Evolutionary conservation across 1,140 invertebrate species (phyloP).

Genomic region (Lepidotrigona ventralis): DNA sequence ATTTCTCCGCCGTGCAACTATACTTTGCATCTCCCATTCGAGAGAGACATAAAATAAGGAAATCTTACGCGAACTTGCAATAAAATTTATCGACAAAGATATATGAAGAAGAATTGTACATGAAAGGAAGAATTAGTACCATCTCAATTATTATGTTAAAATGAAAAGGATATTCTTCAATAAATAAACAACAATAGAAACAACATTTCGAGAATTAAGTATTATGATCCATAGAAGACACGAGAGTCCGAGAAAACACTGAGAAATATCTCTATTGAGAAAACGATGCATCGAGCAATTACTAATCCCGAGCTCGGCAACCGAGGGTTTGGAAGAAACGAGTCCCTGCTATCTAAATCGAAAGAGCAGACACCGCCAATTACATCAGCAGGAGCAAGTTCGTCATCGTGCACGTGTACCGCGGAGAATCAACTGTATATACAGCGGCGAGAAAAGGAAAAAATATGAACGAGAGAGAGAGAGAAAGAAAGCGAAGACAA

Average conservation of each 20-base stretch:
- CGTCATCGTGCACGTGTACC: neutral
- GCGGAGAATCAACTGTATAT: neutral
- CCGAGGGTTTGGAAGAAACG: neutral
- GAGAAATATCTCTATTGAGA: neutral
- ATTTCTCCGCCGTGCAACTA: neutral
- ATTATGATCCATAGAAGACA: neutral
- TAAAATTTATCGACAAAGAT: neutral
- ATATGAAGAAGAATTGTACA: no score
- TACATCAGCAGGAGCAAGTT: neutral
- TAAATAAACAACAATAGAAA: no score
- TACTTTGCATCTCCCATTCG: neutral
- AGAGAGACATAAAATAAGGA: neutral
- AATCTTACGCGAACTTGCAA: neutral
- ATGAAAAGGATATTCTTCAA: no score
- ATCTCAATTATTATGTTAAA: no score
- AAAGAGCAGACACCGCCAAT: slow-evolving; percentile 16
- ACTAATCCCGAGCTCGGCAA: neutral
- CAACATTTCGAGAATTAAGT: neutral
- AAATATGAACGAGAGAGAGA: neutral
- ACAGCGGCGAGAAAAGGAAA: neutral
- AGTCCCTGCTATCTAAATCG: neutral
- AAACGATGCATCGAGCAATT: neutral
- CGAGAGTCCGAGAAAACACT: neutral
- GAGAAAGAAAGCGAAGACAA: neutral
- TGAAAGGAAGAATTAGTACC: no score